Conservation (phyloP, 2,113 vertebrate genomes). For the Bettongia penicillata region DNA sequence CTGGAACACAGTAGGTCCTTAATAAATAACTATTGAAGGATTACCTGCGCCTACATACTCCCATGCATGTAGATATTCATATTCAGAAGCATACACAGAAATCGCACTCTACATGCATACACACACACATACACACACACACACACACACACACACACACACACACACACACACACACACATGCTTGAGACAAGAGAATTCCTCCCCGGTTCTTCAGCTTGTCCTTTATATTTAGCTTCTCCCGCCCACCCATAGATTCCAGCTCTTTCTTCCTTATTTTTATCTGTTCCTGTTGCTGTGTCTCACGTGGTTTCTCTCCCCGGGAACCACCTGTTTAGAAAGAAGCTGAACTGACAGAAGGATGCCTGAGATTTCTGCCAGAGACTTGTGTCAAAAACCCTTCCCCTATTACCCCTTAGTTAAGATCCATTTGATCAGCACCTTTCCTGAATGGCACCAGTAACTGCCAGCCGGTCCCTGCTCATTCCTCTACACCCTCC, state of each 20-base stretch:
- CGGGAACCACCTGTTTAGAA: background rate
- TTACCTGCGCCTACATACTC: background rate
- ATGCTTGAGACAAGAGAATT: background rate
- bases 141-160: background rate
- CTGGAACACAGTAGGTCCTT: background rate
- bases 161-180: background rate
- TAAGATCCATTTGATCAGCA: background rate
- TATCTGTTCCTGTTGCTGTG: background rate
- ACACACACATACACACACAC: background rate
- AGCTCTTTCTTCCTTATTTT: constrained; percentile 3
- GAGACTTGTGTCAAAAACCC: background rate
- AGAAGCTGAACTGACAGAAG: background rate
- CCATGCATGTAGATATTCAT: background rate
- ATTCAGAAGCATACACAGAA: background rate
- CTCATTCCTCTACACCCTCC: background rate
- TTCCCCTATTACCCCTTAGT: background rate
- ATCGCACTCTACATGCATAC: background rate
- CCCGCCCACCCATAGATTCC: background rate
- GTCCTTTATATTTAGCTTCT: background rate
- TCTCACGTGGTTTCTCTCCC: background rate
- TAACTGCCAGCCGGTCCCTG: background rate
- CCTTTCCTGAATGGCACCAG: background rate
- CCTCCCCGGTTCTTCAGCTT: background rate
- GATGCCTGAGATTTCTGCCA: background rate
- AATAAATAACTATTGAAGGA: background rate